Evolutionary conservation across 2,888 invertebrate genomes (phyloP).

Genomic region (Netelia melanura): DNA sequence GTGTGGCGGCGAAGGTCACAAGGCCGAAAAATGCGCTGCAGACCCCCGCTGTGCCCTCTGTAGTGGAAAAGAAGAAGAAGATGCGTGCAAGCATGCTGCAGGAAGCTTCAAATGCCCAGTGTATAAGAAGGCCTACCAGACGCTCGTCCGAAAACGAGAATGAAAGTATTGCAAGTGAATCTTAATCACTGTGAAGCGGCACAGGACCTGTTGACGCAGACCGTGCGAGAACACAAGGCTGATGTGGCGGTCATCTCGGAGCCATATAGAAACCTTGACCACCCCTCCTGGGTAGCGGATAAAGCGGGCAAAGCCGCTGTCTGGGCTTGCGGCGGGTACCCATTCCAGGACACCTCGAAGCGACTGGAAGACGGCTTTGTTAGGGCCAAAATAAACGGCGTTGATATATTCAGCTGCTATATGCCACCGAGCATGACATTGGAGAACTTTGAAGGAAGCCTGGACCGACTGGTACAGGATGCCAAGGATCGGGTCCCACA

Average conservation of each 20-base stretch:
- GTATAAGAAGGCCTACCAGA: constrained; percentile 41
- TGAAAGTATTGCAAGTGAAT: constrained; percentile 69
- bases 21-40: no score
- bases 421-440: constrained; percentile 55
- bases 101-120: constrained; percentile 60
- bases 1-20: no score
- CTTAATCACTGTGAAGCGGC: constrained; percentile 70
- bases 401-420: constrained; percentile 66
- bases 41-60: no score
- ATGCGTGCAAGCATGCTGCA: constrained; percentile 43
- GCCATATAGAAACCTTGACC: constrained; percentile 61
- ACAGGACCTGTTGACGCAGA: constrained; percentile 67
- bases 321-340: constrained; percentile 42
- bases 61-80: no score
- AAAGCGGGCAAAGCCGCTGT: constrained; percentile 18
- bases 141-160: constrained; percentile 24
- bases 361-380: constrained; percentile 42
- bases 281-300: no score
- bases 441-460: constrained; percentile 55
- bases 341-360: constrained; percentile 50
- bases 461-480: constrained; percentile 63
- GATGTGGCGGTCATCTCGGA: constrained; percentile 68
- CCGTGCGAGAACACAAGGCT: constrained; percentile 51
- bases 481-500: constrained; percentile 56
- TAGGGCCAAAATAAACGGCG: constrained; percentile 49